Evolutionary conservation across 1,140 invertebrate genomes (phyloP), one percentile per base, ranked within the genome.

Genomic region (Ganaspis sp.): DNA sequence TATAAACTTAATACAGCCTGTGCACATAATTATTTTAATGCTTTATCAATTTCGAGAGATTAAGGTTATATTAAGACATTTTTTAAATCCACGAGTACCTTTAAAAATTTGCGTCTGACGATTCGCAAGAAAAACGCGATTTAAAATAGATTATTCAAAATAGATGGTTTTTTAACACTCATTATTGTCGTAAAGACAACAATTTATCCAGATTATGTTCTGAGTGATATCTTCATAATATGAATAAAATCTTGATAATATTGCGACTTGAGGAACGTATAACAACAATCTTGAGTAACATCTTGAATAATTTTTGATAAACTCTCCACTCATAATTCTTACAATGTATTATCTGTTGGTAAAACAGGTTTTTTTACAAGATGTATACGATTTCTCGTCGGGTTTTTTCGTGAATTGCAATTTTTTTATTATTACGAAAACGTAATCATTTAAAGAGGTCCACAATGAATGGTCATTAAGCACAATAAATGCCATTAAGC

Each of bases 391-490:
- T 4, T 15, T 45, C n/a, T 45, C n/a, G 42, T 4, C 38, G 11
- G 11, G 38, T n/a, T 49, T 49, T 6, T 49, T 4, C n/a, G 45
- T 49, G 45, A 49, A 49, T 49, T 49, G 45, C 45, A 49, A 0
- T n/a, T 49, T 49, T 49, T 49, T 49, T 49, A 4, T 49, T 17
- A 0, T 49, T 49, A 15, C 45, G 45, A 49, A 49, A 49, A 17
- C 45, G 45, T 49, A 49, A 49, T 49, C 45, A 17, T 49, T 49
- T 49, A 49, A 49, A 49, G 45, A 49, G 45, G 45, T 49, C 45
- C 45, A 49, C 45, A 49, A 49, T 49, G 45, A 49, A 49, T 49
- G 45, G n/a, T 49, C 45, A 49, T 49, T 49, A 49, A 49, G 45
- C n/a, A 49, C 45, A 49, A 49, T 49, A 17, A 49, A n/a, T 49